Percentiles rank a stretch among this genome's conserved stretches.
Evolutionary conservation across 2,797 vertebrate species (phyloP).

Genomic region (Sebastes steindachneri): DNA sequence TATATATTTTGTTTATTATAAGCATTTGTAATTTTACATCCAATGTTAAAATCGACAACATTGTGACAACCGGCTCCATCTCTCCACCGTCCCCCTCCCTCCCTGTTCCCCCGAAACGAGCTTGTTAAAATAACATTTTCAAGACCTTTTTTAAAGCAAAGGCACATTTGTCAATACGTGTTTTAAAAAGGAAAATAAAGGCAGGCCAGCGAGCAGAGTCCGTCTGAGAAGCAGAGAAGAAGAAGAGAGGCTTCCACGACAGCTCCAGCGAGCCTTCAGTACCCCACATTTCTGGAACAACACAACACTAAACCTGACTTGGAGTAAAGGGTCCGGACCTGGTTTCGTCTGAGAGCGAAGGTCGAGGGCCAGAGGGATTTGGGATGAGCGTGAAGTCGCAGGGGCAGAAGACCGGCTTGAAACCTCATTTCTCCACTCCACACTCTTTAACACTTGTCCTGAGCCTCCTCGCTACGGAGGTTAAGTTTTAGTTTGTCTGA

Average conservation of each 20-base stretch:
- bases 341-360: constrained; percentile 44
- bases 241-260: constrained; percentile 55
- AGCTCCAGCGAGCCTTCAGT: constrained; percentile 55
- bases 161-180: constrained; percentile 84
- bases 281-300: constrained; percentile 57
- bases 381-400: constrained; percentile 53
- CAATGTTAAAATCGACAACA: constrained; percentile 84
- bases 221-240: constrained; percentile 60
- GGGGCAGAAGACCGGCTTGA: constrained; percentile 52
- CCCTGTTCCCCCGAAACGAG: constrained; percentile 60
- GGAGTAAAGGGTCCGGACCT: constrained; percentile 48
- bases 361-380: constrained; percentile 36
- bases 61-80: constrained; percentile 69
- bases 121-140: constrained; percentile 82
- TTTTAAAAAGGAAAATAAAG: constrained; percentile 78
- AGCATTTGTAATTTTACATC: constrained; percentile 86
- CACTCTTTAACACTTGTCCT: constrained; percentile 70
- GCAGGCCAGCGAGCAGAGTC: constrained; percentile 73
- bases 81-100: constrained; percentile 34
- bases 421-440: constrained; percentile 55
- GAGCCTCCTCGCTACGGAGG: constrained; percentile 70
- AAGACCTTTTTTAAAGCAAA: constrained; percentile 86
- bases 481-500: constrained; percentile 54
- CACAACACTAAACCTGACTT: constrained; percentile 66
- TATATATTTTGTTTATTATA: constrained; percentile 87